phyloP scores from a whole-genome alignment of 2,113 vertebrate species.

The Gambusia holbrooki region DNA sequence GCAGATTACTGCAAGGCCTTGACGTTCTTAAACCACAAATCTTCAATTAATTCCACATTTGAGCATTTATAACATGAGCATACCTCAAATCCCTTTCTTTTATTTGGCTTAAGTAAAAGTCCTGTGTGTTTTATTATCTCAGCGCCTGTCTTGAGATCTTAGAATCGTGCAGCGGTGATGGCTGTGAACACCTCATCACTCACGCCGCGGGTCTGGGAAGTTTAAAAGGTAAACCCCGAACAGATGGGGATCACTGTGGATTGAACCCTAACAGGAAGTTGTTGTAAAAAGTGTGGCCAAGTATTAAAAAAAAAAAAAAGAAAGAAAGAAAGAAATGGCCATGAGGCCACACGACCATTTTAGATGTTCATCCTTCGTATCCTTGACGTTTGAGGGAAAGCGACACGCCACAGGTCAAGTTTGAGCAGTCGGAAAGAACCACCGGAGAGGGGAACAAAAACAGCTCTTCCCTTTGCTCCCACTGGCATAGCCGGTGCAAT shows the following conservation, averaged over 20 bases:
- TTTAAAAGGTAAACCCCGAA: conserved; percentile 48
- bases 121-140: conserved; percentile 35
- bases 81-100: conserved; percentile 15
- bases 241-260: conserved; percentile 49
- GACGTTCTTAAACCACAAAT: neutral
- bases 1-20: neutral
- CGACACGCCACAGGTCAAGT: conserved; percentile 53
- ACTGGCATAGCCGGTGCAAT: conserved; percentile 49
- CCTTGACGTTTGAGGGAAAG: conserved; percentile 26
- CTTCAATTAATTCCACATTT: conserved; percentile 6
- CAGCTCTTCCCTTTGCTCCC: conserved; percentile 22
- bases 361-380: conserved; percentile 22
- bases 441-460: conserved; percentile 56
- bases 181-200: conserved; percentile 49
- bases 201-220: conserved; percentile 33
- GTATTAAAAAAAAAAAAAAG: neutral
- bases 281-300: conserved; percentile 30
- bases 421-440: conserved; percentile 62
- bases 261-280: conserved; percentile 44
- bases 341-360: conserved; percentile 26
- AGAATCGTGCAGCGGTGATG: conserved; percentile 16
- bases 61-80: neutral
- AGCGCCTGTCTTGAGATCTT: conserved; percentile 17
- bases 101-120: conserved; percentile 20
- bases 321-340: conserved; percentile 16